phyloP scores from a whole-genome alignment of 2,113 vertebrate genomes.

The Smithornis capensis region DNA sequence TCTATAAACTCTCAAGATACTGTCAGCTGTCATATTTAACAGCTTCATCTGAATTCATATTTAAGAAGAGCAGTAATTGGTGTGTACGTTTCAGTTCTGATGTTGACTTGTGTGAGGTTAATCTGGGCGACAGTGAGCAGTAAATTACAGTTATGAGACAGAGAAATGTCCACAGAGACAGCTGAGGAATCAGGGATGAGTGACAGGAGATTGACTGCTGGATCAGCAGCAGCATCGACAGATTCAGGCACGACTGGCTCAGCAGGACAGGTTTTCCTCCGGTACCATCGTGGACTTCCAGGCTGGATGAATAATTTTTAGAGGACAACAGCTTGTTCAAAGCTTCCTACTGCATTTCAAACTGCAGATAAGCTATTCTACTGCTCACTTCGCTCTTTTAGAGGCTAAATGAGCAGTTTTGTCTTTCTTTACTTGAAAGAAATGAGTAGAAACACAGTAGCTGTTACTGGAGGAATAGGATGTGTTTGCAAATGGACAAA shows the following conservation, averaged over 20 bases:
- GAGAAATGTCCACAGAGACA: constrained; percentile 67
- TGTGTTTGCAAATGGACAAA: neutral
- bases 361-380: neutral
- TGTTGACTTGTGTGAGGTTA: constrained; percentile 75
- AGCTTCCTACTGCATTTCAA: neutral
- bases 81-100: neutral
- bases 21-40: constrained; percentile 7
- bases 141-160: constrained; percentile 78
- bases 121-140: constrained; percentile 75
- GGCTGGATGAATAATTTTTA: constrained; percentile 13
- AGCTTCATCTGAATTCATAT: neutral
- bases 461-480: neutral
- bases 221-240: constrained; percentile 77
- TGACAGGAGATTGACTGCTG: constrained; percentile 74
- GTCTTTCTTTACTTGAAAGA: neutral
- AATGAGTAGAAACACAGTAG: neutral
- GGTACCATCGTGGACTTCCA: constrained; percentile 68
- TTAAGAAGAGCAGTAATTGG: neutral
- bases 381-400: neutral
- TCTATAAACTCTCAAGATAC: neutral
- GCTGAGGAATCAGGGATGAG: constrained; percentile 72
- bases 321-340: neutral
- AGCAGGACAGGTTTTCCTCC: constrained; percentile 73
- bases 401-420: neutral
- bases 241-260: constrained; percentile 67